Evolutionary conservation across 2,113 vertebrate genomes (phyloP), one percentile per base, ranked within the genome.

Genomic region (Saimiri boliviensis): DNA sequence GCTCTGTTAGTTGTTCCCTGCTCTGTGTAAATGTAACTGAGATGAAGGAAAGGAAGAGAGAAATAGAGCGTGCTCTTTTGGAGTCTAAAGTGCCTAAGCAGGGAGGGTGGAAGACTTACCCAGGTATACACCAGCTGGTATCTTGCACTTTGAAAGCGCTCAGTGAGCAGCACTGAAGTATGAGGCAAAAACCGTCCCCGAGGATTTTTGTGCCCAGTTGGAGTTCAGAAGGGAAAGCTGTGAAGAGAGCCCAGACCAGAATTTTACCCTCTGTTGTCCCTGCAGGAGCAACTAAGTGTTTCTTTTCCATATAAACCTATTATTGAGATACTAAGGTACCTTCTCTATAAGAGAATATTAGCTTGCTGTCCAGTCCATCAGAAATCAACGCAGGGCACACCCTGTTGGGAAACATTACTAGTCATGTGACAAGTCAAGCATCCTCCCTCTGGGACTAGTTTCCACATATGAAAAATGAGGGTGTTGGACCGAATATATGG

Each of bases 1-100:
- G 54, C 63, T 91, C 91, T 23, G 9, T 47, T 79, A 14, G 47
- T 93, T 88, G 70, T 92, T 95, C 79, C 45, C 56, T 93, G 74
- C 79, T 91, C 27, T 35, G 7, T 83, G 30, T 35, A 45, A 89
- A 73, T 63, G 42, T 47, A 21, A 63, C 45, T 47, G 73, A 93
- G 54, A 52, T 56, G 71, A 74, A 68, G 32, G 49, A 66, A 96
- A 89, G 21, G 37, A 47, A 71, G n/a, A 80, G 71, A 86, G 40
- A 93, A 76, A 35, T 37, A 30, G 45, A 45, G 20, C 35, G 6
- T 76, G 52, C 32, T 85, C 35, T 9, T 74, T 58, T 54, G 37
- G 37, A 86, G 16, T 20, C 66, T 54, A 45, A 14, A 47, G 47
- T 21, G 40, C 66, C 76, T 68, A 63, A 73, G 37, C 52, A 74